phyloP scores from a whole-genome alignment of 2,797 vertebrate genomes.

The Macroramphosus scolopax region DNA sequence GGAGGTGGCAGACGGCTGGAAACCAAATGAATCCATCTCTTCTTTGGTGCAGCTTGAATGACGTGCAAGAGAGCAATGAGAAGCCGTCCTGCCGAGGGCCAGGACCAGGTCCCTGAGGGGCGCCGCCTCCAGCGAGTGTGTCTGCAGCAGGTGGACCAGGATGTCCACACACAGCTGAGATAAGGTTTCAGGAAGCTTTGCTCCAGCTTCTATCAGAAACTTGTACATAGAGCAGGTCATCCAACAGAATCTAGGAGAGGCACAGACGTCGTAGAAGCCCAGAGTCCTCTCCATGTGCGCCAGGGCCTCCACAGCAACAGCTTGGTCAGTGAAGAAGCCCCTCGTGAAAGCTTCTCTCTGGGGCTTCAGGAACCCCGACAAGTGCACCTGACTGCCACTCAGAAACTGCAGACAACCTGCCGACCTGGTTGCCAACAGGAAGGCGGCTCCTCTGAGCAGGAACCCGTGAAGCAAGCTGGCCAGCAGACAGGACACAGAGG shows the following conservation, averaged over 20 bases:
- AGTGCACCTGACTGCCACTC: slow-evolving; percentile 33
- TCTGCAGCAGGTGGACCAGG: slow-evolving; percentile 52
- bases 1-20: slow-evolving; percentile 34
- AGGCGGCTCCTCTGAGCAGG: slow-evolving; percentile 69
- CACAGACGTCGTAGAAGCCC: slow-evolving; percentile 68
- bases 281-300: slow-evolving; percentile 67
- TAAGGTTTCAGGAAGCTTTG: slow-evolving; percentile 69
- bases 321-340: slow-evolving; percentile 59
- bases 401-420: slow-evolving; percentile 21
- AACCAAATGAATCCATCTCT: slow-evolving; percentile 44
- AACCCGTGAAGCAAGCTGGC: slow-evolving; percentile 69
- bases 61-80: slow-evolving; percentile 28
- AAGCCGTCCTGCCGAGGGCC: slow-evolving; percentile 67
- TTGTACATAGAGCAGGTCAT: slow-evolving; percentile 70
- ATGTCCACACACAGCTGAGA: slow-evolving; percentile 67
- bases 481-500: slow-evolving; percentile 51
- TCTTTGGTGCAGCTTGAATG: slow-evolving; percentile 40
- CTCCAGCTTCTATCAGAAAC: slow-evolving; percentile 40
- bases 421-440: slow-evolving; percentile 65
- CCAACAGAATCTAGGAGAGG: slow-evolving; percentile 78
- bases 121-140: slow-evolving; percentile 12
- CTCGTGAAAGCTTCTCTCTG: slow-evolving; percentile 69
- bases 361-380: slow-evolving; percentile 72
- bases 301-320: slow-evolving; percentile 39
- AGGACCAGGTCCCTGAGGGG: slow-evolving; percentile 46